Evolutionary conservation across 2,113 vertebrate genomes (phyloP), one percentile per base, ranked within the genome.

Genomic region (Lathamus discolor): DNA sequence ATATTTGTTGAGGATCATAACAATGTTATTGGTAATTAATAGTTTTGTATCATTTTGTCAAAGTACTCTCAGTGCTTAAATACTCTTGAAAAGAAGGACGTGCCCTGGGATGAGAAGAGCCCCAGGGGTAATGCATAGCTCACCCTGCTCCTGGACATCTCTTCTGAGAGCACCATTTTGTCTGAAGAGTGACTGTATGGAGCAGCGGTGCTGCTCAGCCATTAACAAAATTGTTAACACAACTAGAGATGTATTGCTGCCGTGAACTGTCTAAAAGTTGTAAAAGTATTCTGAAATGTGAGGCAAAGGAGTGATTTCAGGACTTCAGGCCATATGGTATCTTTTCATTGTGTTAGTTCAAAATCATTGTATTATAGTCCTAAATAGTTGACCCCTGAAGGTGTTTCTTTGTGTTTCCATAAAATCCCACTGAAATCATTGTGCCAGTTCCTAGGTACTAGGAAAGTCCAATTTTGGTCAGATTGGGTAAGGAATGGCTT

Each of bases 191-290:
- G 77, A 41, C 61, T 70, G 19, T 61, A 35, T 11, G 62, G 70
- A 94, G 75, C 78, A 66, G 63, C 37, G 62, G 15, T 48, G 41
- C 54, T 79, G 51, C 39, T 85, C 33, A 63, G n/a, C 80, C 22
- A 64, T 81, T 83, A 70, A 14, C 13, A 3, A 81, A 90, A 84
- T 72, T 27, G 39, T 55, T 70, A 54, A 28, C 1, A 13, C 57
- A 61, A 24, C 37, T 52, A 41, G 52, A 82, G 55, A 15, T 31
- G 28, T 1, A 1, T 46, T 68, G 35, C 39, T 79, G 25, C 29
- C 25, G 7, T 61, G 23, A 86, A 35, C 46, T 3, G 1, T 24
- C 29, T 70, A 13, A 41, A 64, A 0, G 0, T 29, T 88, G 29
- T 83, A 72, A 44, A 93, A 75, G 18, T 81, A 62, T 57, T 90